Evolutionary conservation across 2,888 invertebrate genomes (phyloP), one percentile per base, ranked within the genome.

Genomic region (Mycalesis mineus): DNA sequence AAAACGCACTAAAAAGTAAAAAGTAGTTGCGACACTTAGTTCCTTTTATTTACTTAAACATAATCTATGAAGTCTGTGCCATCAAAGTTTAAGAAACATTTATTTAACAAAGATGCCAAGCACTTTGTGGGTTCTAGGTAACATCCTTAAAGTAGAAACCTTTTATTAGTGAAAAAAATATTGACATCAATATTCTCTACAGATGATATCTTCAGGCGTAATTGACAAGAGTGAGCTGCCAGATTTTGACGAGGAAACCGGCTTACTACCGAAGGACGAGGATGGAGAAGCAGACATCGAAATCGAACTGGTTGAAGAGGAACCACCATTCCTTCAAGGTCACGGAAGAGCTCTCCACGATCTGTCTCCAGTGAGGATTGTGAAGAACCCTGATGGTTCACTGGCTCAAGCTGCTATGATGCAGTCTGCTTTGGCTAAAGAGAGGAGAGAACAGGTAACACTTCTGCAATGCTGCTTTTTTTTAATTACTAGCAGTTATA

Each of bases 341-440:
- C 95, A 98, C 77, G 98, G 98, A 0, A 91, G 98, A 63, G 96
- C 97, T 0, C 82, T 97, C 0, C 96, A 97, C 65, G 98, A 98
- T 77, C 90, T 98, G 2, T 97, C 97, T 57, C 98, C 98, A 0
- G 98, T 98, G 2, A 88, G 95, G 65, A 98, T 99, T 65, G 97
- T 99, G 0, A 98, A 98, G 89, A 99, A 99, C 91, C 99, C 99
- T 0, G 99, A 99, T 80, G 99, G 99, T 0, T 98, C 98, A 0
- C 84, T 99, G 17, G 99, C 99, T 0, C 99, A 99, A 82, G 98
- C 99, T 0, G 99, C 99, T 0, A 98, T 99, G 97, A 99, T 98
- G 98, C 99, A 99, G 82, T 97, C 96, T 9, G 99, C 99, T 0
- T 80, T 99, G 42, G 96, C 99, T 0, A 99, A 99, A 75, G 99